Percentiles rank a stretch among this genome's conserved stretches.
These are phyloP conservation scores for Eupithecia vulgata DNA, from an alignment of 2,888 invertebrate genomes.

Conservation along the genomic window DNA sequence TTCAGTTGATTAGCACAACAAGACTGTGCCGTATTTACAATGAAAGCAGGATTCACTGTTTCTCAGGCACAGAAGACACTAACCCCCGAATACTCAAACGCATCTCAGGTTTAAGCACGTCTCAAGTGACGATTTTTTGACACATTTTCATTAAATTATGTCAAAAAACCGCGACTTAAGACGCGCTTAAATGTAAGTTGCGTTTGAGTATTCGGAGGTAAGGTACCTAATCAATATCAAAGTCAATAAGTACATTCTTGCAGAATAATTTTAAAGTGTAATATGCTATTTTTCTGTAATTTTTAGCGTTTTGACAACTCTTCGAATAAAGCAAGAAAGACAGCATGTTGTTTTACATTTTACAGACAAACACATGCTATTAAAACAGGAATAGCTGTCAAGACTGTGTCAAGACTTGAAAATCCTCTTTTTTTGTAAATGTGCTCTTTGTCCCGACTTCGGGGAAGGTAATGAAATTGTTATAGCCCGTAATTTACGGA, in stretches of 20 bases:
- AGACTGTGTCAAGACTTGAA: not conserved
- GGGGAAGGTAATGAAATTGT: slow-evolving; percentile 40
- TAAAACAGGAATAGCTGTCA: not conserved
- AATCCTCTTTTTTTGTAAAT: slow-evolving; percentile 11
- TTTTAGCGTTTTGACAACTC: no score
- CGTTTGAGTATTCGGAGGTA: no score
- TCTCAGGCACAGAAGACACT: not conserved
- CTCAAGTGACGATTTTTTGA: no score
- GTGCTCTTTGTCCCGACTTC: slow-evolving; percentile 23
- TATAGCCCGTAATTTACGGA: slow-evolving; percentile 41
- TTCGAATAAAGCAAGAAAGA: not conserved
- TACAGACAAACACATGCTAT: not conserved
- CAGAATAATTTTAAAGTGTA: no score
- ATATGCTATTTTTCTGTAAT: no score
- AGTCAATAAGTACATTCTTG: no score
- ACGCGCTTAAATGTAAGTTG: no score
- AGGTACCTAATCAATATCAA: not conserved
- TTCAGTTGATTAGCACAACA: slow-evolving; percentile 43
- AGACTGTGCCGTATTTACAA: slow-evolving; percentile 22
- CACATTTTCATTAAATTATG: no score
- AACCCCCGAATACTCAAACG: no score
- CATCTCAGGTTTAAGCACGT: no score
- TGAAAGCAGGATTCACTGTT: not conserved
- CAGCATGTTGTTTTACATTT: not conserved
- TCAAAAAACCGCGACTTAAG: no score